phyloP scores from a whole-genome alignment of 2,888 invertebrate genomes.

The Drosophila leonis region DNA sequence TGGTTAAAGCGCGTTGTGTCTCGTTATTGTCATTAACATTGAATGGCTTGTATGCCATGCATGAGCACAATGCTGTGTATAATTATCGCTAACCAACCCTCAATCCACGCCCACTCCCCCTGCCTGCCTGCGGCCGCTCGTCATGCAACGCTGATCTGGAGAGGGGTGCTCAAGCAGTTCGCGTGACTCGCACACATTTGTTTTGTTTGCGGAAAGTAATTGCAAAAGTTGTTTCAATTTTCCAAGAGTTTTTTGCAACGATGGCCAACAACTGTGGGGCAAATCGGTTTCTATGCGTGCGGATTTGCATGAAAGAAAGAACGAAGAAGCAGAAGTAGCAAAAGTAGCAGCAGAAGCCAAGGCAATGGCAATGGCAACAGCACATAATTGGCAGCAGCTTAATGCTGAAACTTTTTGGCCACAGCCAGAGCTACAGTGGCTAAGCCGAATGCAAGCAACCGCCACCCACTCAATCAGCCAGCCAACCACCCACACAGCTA shows the following conservation, averaged over 20 bases:
- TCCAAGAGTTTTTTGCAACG: slow-evolving; percentile 47
- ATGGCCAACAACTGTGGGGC: slow-evolving; percentile 1
- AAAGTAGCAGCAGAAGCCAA: not conserved
- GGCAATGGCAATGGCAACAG: slow-evolving; percentile 13
- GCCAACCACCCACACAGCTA: not conserved
- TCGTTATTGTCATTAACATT: slow-evolving; percentile 75
- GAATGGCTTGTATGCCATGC: slow-evolving; percentile 56
- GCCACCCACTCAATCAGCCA: slow-evolving; percentile 18
- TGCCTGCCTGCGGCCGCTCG: not conserved
- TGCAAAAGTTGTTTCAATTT: slow-evolving; percentile 82
- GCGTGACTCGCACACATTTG: slow-evolving; percentile 79
- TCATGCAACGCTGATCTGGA: slow-evolving; percentile 40
- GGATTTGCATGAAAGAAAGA: slow-evolving; percentile 37
- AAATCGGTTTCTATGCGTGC: slow-evolving; percentile 43
- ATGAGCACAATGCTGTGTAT: slow-evolving; percentile 76
- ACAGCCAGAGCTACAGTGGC: too few relatives aligned
- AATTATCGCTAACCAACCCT: slow-evolving; percentile 52
- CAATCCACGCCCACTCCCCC: not conserved
- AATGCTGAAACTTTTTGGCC: slow-evolving; percentile 70
- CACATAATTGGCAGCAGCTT: slow-evolving; percentile 72
- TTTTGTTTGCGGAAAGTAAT: slow-evolving; percentile 82
- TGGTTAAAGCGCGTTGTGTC: slow-evolving; percentile 21
- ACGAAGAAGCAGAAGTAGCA: not conserved
- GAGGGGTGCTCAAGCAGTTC: slow-evolving; percentile 41
- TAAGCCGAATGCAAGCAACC: too few relatives aligned